phyloP scores from a whole-genome alignment of 2,797 vertebrate species.

The Darevskia nairensis region DNA sequence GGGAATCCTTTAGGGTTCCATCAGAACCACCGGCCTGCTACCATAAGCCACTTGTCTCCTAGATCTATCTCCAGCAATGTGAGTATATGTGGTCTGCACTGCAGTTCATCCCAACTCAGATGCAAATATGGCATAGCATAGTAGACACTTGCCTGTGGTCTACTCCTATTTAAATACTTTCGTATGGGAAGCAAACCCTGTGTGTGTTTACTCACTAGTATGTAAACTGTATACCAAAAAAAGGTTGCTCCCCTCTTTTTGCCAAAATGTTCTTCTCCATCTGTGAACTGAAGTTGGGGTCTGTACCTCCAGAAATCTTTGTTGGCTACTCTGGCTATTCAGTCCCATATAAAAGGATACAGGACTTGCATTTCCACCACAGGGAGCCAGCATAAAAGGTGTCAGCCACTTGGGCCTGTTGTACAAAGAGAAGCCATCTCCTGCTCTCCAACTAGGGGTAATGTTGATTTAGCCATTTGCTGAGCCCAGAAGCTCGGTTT shows the following conservation, averaged over 20 bases:
- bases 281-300: not conserved
- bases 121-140: not conserved
- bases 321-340: not conserved
- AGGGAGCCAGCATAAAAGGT: not conserved
- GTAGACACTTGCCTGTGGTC: not conserved
- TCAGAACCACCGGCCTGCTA: constrained; percentile 82
- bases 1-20: constrained; percentile 95
- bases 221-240: not conserved
- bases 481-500: not conserved
- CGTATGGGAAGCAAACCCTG: not conserved
- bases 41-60: constrained; percentile 87
- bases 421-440: not conserved
- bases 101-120: not conserved
- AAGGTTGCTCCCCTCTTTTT: too few species aligned
- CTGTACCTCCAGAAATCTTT: not conserved
- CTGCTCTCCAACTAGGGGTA: not conserved
- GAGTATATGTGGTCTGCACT: constrained; percentile 68
- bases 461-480: not conserved
- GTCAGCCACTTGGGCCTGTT: not conserved
- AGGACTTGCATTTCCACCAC: not conserved
- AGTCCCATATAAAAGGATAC: not conserved
- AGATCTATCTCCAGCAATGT: constrained; percentile 80
- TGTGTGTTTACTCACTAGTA: not conserved
- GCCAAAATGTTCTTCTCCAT: not conserved
- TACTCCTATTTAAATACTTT: not conserved